Percentiles rank a stretch among this genome's conserved stretches.
Conservation (phyloP, 2,113 vertebrate species). For the Cisticola juncidis region DNA sequence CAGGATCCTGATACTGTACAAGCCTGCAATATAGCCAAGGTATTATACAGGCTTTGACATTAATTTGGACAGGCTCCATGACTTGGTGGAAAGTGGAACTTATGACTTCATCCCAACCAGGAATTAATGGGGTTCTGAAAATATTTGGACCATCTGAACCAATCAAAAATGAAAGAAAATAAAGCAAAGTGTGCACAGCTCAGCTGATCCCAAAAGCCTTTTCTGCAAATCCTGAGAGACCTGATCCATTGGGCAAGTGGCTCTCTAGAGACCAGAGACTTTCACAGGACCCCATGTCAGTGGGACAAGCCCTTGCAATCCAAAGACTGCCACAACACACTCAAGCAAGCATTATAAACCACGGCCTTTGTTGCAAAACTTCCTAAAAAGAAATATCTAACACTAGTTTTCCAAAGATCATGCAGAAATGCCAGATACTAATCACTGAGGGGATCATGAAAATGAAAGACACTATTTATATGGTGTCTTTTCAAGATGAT, state of each 20-base stretch:
- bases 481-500: background rate
- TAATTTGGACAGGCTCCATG: slow-evolving; percentile 49
- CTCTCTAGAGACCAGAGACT: background rate
- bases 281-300: background rate
- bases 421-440: background rate
- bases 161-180: slow-evolving; percentile 27
- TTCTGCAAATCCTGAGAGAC: background rate
- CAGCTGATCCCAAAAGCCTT: background rate
- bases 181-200: background rate
- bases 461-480: background rate
- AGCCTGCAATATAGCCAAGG: slow-evolving; percentile 44
- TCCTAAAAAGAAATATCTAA: background rate
- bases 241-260: background rate
- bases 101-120: slow-evolving; percentile 39
- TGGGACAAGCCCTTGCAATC: background rate
- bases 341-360: background rate
- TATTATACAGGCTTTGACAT: slow-evolving; percentile 51
- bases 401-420: background rate
- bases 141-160: slow-evolving; percentile 44
- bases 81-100: slow-evolving; percentile 40
- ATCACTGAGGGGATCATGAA: background rate
- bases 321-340: background rate
- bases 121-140: slow-evolving; percentile 34
- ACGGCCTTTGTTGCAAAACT: background rate
- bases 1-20: slow-evolving; percentile 38